Evolutionary conservation across 2,888 invertebrate species (phyloP), one percentile per base, ranked within the genome.

Genomic region (Drosophila recens): DNA sequence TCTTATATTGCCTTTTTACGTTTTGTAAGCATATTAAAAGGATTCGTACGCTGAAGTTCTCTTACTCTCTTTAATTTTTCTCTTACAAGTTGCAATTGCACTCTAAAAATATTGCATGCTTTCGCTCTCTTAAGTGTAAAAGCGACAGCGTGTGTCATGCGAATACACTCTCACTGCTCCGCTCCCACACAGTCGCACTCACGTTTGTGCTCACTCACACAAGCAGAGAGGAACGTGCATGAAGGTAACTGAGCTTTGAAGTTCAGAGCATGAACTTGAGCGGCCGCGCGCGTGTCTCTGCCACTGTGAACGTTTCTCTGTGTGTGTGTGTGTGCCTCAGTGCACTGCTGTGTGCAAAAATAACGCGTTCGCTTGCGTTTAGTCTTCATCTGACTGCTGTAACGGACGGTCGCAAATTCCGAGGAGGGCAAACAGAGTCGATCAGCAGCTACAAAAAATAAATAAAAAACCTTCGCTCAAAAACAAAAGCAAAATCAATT

Each of bases 381-480:
- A 90, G 89, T 90, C 85, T 87, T 80, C 79, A 83, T 78, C 83
- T 79, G 90, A 90, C 90, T 83, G 85, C 87, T 87, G 87, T 87
- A 87, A 80, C 87, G 83, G 77, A 85, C 88, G 86, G 90, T 89
- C 87, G 90, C 89, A 87, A 78, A 76, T 68, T 68, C 54, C 79
- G 67, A 69, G 62, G 64, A 15, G 43, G 46, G 54, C 57, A 58
- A 59, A 59, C 27, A 45, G 38, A 70, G 67, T 78, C 78, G 76
- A 79, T 72, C 79, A 79, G 69, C 72, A 78, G 68, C 73, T 36
- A 65, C 40, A 72, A 72, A 54, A 57, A 34, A 59, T 51, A 57
- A 34, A 59, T 51, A 75, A 63, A 65, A 78, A 82, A 82, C 73
- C 82, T 78, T 82, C 80, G 80, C 69, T 51, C 73, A 69, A 68